Evolutionary conservation across 2,797 vertebrate species (phyloP).

Genomic region (Eulemur mongoz): DNA sequence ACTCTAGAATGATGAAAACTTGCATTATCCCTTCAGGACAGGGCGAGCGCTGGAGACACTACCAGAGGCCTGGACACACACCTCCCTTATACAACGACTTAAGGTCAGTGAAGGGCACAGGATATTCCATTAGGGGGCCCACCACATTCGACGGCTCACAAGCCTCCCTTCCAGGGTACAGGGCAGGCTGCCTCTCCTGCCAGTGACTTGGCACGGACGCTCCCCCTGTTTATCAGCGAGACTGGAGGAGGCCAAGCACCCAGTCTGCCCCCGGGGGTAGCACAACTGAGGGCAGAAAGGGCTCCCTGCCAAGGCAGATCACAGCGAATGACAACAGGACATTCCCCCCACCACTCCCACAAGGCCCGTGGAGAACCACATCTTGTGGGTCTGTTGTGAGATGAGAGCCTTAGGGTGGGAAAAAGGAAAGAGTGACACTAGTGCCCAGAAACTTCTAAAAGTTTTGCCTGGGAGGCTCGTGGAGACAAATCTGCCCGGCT

Average conservation of each 20-base stretch:
- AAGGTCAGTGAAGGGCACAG: not conserved
- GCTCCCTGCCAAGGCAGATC: not conserved
- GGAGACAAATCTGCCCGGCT: not conserved
- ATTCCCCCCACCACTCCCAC: not conserved
- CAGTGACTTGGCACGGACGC: not conserved
- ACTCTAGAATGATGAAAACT: not conserved
- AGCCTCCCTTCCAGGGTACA: not conserved
- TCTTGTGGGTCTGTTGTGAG: not conserved
- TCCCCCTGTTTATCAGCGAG: not conserved
- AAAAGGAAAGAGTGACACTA: not conserved
- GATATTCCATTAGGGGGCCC: not conserved
- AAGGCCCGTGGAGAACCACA: not conserved
- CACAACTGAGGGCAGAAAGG: not conserved
- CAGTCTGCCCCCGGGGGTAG: not conserved
- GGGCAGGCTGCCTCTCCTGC: not conserved
- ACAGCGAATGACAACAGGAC: not conserved
- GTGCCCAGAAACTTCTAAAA: not conserved
- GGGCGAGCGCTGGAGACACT: not conserved
- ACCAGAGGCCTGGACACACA: not conserved
- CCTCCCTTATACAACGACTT: not conserved
- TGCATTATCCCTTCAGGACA: not conserved
- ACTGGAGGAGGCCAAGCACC: not conserved
- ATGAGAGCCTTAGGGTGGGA: not conserved
- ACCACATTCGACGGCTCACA: not conserved
- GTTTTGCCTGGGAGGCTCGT: not conserved